Percentiles rank a stretch among this genome's conserved stretches.
These are phyloP conservation scores for Lagodon rhomboides DNA, from an alignment of 2,797 vertebrate species.

Conservation along the genomic window DNA sequence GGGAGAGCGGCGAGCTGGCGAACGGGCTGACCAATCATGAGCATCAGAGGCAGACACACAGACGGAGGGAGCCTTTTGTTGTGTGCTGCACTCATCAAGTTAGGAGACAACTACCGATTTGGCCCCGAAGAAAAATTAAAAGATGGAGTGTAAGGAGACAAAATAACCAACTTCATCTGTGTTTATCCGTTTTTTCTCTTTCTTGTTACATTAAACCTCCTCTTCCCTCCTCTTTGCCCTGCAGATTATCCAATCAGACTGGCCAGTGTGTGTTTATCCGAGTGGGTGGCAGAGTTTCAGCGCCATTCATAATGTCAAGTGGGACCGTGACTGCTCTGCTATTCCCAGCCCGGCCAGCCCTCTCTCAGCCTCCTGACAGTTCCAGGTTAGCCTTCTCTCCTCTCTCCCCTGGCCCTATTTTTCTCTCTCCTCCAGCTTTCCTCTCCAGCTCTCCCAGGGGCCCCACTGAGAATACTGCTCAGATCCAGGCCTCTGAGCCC, in stretches of 20 bases:
- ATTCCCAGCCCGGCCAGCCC: conserved; percentile 77
- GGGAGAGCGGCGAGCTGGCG: conserved; percentile 80
- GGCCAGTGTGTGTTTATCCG: conserved; percentile 58
- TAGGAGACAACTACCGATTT: conserved; percentile 73
- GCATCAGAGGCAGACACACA: conserved; percentile 77
- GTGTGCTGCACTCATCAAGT: conserved; percentile 72
- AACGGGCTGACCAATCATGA: conserved; percentile 85
- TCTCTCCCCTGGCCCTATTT: conserved; percentile 68
- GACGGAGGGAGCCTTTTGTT: conserved; percentile 75
- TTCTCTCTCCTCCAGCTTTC: conserved; percentile 77
- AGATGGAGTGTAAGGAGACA: conserved; percentile 57
- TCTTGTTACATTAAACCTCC: conserved; percentile 29
- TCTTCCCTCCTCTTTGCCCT: conserved; percentile 21
- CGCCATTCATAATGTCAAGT: conserved; percentile 70
- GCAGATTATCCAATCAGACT: conserved; percentile 52
- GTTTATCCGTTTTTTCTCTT: conserved; percentile 51
- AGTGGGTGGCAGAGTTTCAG: conserved; percentile 67
- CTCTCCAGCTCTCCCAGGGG: conserved; percentile 78
- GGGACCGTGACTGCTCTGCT: conserved; percentile 70
- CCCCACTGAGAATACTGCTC: conserved; percentile 83
- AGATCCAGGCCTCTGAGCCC: conserved; percentile 89
- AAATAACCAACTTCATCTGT: conserved; percentile 55
- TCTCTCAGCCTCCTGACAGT: conserved; percentile 86
- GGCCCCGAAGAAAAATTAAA: conserved; percentile 67
- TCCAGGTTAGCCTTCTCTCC: conserved; percentile 86